Conservation (phyloP, 1,140 invertebrate genomes). For the Cyclargus thomasi region DNA sequence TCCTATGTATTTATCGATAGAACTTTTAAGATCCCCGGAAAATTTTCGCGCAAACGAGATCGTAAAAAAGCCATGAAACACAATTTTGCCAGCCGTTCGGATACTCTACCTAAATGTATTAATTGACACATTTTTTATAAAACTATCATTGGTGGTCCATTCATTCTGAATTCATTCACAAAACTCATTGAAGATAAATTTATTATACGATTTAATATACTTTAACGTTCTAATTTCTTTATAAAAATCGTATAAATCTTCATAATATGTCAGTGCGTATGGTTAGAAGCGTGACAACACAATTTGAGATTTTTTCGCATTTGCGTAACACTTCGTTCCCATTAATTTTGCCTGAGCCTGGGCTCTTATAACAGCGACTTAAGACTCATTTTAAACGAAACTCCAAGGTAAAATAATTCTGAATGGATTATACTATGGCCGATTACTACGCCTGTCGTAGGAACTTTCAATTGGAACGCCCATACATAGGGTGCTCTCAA, state of each 20-base stretch:
- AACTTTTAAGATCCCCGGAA: no score
- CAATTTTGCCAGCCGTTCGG: neutral
- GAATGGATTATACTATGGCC: neutral
- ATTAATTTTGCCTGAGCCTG: no score
- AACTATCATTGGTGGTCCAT: neutral
- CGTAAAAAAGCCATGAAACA: no score
- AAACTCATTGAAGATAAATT: slow-evolving; percentile 17
- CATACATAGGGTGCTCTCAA: neutral
- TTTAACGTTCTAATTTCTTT: slow-evolving; percentile 17
- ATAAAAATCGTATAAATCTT: slow-evolving; percentile 22
- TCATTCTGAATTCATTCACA: neutral
- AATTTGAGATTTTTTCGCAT: slow-evolving; percentile 10
- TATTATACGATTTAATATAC: slow-evolving; percentile 19
- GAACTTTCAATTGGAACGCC: slow-evolving; percentile 9
- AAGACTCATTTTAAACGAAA: no score
- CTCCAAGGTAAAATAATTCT: no score
- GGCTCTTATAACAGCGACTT: no score
- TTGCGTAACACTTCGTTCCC: neutral
- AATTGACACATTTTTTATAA: neutral
- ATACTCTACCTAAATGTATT: neutral
- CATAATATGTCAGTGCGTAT: slow-evolving; percentile 11
- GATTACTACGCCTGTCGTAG: slow-evolving; percentile 22
- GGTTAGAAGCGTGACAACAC: slow-evolving; percentile 6
- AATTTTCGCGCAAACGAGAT: no score
- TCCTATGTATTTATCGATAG: no score